phyloP scores from a whole-genome alignment of 2,113 vertebrate species.

The Indicator maculatus region DNA sequence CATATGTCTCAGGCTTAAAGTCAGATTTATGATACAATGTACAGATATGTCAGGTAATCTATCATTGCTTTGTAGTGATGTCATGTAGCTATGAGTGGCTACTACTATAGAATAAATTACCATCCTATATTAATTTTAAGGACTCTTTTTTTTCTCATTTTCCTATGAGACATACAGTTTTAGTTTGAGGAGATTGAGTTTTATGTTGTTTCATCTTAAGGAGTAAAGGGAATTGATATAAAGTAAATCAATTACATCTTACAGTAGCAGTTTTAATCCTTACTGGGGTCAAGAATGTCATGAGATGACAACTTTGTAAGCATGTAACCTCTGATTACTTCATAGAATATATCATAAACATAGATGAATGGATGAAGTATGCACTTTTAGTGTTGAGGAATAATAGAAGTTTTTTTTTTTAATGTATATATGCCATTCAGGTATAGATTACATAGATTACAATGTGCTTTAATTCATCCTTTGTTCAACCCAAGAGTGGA shows the following conservation, averaged over 20 bases:
- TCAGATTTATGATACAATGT: not conserved
- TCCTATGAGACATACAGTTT: not conserved
- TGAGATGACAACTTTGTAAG: not conserved
- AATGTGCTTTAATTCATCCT: not conserved
- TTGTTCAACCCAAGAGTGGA: not conserved
- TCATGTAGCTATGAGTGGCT: not conserved
- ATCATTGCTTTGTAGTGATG: not conserved
- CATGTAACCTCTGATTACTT: not conserved
- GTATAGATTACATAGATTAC: not conserved
- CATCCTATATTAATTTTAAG: not conserved
- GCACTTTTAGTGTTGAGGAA: not conserved
- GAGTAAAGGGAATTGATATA: not conserved
- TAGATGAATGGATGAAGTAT: not conserved
- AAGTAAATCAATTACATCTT: not conserved
- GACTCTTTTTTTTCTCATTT: not conserved
- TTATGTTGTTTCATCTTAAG: not conserved
- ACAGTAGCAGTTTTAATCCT: not conserved
- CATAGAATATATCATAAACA: not conserved
- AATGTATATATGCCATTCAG: not conserved
- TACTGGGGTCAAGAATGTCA: not conserved
- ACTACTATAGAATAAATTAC: not conserved
- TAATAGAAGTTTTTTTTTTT: not conserved
- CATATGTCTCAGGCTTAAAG: not conserved
- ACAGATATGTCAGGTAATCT: not conserved
- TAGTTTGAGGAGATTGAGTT: not conserved